Conservation (phyloP, 2,888 invertebrate species). For the Nipponacmea schrenckii region DNA sequence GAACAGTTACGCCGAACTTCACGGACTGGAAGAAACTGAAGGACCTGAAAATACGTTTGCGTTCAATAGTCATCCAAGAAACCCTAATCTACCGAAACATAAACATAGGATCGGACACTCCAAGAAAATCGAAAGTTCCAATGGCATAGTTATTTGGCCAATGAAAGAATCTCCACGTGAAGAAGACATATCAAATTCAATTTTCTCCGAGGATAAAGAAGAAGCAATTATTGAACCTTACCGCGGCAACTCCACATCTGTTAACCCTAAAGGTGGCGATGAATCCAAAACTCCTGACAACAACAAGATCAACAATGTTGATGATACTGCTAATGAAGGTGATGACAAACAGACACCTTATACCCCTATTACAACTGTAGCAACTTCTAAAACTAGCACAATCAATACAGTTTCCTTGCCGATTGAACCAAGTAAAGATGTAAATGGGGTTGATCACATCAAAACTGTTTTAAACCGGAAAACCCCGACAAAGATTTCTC, state of each 20-base stretch:
- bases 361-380: not conserved
- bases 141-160: conserved; percentile 1
- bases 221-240: not conserved
- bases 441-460: no score
- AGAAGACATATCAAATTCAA: not conserved
- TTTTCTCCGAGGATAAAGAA: not conserved
- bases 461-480: not conserved
- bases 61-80: not conserved
- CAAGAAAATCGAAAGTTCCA: not conserved
- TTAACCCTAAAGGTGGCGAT: not conserved
- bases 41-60: not conserved
- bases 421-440: no score
- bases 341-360: not conserved
- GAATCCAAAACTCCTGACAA: not conserved
- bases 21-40: not conserved
- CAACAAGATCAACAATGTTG: not conserved
- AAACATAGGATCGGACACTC: not conserved
- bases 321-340: not conserved
- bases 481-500: not conserved
- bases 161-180: not conserved
- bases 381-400: not conserved
- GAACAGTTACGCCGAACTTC: not conserved
- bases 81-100: not conserved
- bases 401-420: not conserved
- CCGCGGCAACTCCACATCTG: not conserved